Conservation (phyloP, 2,113 vertebrate species). For the Seriola quinqueradiata region DNA sequence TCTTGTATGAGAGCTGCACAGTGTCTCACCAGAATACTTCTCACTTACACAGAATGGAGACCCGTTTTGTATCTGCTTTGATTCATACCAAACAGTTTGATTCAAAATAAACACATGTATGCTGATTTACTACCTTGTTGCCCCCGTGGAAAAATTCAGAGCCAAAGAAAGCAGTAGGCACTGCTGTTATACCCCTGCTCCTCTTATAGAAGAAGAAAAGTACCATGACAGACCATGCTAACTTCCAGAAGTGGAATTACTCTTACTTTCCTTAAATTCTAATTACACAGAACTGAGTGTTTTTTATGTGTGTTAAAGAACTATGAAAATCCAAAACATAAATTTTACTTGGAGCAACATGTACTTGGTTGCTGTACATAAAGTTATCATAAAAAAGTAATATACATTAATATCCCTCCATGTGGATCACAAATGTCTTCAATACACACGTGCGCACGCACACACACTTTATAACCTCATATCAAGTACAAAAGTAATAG, state of each 20-base stretch:
- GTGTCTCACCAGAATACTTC: conserved; percentile 14
- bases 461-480: too few relatives aligned
- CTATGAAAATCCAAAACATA: too few relatives aligned
- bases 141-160: background rate
- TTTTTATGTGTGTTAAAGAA: too few relatives aligned
- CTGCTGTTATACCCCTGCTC: background rate
- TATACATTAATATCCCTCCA: too few relatives aligned
- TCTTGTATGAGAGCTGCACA: background rate
- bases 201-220: background rate
- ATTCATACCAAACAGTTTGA: conserved; percentile 15
- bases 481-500: background rate
- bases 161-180: background rate
- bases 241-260: background rate
- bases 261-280: too few relatives aligned
- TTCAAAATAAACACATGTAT: background rate
- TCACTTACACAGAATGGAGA: conserved; percentile 6
- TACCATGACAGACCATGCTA: background rate
- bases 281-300: too few relatives aligned
- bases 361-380: background rate
- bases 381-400: too few relatives aligned
- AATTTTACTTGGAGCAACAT: too few relatives aligned
- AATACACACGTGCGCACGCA: too few relatives aligned
- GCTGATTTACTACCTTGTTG: conserved; percentile 13
- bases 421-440: background rate
- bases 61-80: background rate